Evolutionary conservation across 1,140 invertebrate species (phyloP), one percentile per base, ranked within the genome.

Genomic region (Musca vetustissima): DNA sequence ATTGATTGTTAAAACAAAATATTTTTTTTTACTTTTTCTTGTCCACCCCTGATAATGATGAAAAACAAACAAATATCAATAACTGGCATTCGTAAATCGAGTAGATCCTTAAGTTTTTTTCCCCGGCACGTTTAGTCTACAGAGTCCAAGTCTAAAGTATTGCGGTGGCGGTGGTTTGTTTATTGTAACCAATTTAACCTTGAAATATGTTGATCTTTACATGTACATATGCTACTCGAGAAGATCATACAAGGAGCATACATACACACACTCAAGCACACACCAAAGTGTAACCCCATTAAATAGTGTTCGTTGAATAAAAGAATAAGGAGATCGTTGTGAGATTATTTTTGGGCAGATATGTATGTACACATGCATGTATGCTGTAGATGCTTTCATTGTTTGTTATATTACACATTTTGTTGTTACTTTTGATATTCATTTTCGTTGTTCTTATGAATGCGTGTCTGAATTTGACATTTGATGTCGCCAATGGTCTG

Each of bases 171-270:
- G 68, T 65, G 50, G 68, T 65, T 43, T 43, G 36, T 43, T 43
- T 65, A 66, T 65, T 69, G 68, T 55, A 65, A 64, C 52, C 64
- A 69, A 69, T 69, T 69, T 69, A 69, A 69, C 68, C 68, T 69
- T 69, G 68, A 69, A 69, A 69, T 65, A 69, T 69, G 61, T 64
- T 61, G 57, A 61, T 61, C 57, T 36, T 61, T 61, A 61, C 57
- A 61, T 61, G 57, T 61, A 43, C 57, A 17, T 43, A 36, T 19
- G 4, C 36, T 19, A 61, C 28, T 43, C 36, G 36, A 43, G 36
- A 43, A 13, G 36, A 43, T 4, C 4, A 43, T 43, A 43, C 11
- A 13, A 2, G 36, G 36, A 4, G 1, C 1, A 43, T 43, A 13
- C 36, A 43, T n/a, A n/a, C n/a, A n/a, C n/a, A n/a, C n/a, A n/a